phyloP scores from a whole-genome alignment of 2,113 vertebrate species.

The Crocuta crocuta region DNA sequence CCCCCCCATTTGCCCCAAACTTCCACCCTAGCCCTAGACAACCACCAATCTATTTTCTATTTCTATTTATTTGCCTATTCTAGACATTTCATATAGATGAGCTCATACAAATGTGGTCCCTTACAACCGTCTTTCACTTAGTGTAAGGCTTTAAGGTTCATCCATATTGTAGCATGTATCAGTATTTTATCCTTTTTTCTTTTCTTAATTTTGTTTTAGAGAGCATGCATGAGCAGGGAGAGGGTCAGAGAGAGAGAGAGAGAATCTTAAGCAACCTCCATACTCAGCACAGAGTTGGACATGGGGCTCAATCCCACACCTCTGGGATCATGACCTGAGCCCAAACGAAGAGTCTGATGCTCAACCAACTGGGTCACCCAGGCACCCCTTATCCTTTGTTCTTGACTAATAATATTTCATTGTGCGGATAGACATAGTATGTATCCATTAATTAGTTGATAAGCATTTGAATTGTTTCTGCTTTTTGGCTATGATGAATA shows the following conservation, averaged over 20 bases:
- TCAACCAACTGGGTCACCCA: too few species aligned
- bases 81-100: neutral
- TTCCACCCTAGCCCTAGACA: neutral
- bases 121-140: neutral
- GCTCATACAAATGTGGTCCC: neutral
- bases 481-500: neutral
- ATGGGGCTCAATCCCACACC: too few species aligned
- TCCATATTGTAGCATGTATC: neutral
- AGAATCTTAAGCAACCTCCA: too few species aligned
- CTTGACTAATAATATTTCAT: neutral
- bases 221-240: too few species aligned
- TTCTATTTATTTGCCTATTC: neutral
- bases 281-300: too few species aligned
- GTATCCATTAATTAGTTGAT: neutral
- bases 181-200: neutral
- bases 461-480: neutral
- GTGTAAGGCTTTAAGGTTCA: neutral
- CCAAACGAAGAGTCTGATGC: too few species aligned
- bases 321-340: too few species aligned
- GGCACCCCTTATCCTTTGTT: neutral
- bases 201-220: too few species aligned
- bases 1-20: neutral
- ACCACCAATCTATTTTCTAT: neutral
- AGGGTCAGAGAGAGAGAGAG: too few species aligned
- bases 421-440: neutral